Conservation (phyloP, 2,888 invertebrate genomes). For the Gari tellinella region DNA sequence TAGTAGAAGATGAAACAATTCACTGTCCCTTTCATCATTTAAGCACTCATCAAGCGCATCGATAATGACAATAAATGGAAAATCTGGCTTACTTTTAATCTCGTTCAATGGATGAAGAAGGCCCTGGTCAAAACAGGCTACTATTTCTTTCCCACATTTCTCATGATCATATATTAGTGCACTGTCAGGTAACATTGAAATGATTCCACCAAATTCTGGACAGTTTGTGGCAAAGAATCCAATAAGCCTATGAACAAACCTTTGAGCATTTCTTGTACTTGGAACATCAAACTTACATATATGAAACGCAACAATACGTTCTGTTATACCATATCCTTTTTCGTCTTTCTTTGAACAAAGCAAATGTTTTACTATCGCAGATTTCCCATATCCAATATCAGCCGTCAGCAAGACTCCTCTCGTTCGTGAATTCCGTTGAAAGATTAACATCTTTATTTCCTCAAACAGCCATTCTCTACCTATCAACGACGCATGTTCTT, state of each 20-base stretch:
- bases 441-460: conserved; percentile 1
- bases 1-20: conserved; percentile 1
- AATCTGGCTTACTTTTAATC: not conserved
- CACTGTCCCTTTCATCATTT: conserved; percentile 5
- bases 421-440: not conserved
- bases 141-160: conserved; percentile 15
- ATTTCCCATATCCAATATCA: conserved; percentile 35
- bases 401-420: conserved; percentile 23
- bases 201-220: conserved; percentile 32
- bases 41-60: conserved; percentile 36
- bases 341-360: conserved; percentile 17
- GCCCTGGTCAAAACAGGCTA: conserved; percentile 38
- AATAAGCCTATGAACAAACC: conserved; percentile 24
- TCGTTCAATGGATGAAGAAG: conserved; percentile 7
- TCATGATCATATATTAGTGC: conserved; percentile 14
- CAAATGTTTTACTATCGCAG: conserved; percentile 23
- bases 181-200: conserved; percentile 7
- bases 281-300: conserved; percentile 32
- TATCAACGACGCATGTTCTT: not conserved
- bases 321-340: not conserved
- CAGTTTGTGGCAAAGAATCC: conserved; percentile 31
- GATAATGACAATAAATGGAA: conserved; percentile 8
- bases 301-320: conserved; percentile 19
- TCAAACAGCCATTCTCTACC: conserved; percentile 22
- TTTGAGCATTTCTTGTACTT: conserved; percentile 7